phyloP scores from a whole-genome alignment of 2,113 vertebrate genomes.

The Corvus hawaiiensis region DNA sequence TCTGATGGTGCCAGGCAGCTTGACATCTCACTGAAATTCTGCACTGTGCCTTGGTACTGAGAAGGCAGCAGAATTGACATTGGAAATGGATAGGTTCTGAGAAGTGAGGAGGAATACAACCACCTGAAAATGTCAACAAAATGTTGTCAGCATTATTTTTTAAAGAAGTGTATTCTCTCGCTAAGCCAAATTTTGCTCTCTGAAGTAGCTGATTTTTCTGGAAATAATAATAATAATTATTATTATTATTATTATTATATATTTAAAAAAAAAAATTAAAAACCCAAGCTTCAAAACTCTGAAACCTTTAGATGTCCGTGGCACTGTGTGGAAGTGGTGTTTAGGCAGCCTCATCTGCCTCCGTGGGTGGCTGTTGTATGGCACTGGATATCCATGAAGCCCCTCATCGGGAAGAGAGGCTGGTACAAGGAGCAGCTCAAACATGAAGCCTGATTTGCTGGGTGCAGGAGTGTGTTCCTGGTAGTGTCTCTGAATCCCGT shows the following conservation, averaged over 20 bases:
- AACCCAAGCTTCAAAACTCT: background rate
- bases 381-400: background rate
- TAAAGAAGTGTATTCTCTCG: background rate
- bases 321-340: background rate
- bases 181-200: background rate
- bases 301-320: background rate
- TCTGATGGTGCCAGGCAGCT: background rate
- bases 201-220: background rate
- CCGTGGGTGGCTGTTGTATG: background rate
- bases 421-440: background rate
- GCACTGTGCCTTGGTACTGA: background rate
- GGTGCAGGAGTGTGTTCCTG: background rate
- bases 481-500: background rate
- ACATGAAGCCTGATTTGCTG: background rate
- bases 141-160: background rate
- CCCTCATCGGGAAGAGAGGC: fast-evolving
- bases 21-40: background rate
- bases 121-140: background rate
- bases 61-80: background rate
- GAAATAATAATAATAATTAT: background rate
- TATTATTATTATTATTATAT: background rate
- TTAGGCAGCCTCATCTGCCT: background rate
- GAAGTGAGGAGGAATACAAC: background rate
- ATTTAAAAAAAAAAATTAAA: background rate
- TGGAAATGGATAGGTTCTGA: background rate